Percentiles rank a stretch among this genome's conserved stretches.
Conservation (phyloP, 2,888 invertebrate genomes). For the Pristionchus exspectatus region DNA sequence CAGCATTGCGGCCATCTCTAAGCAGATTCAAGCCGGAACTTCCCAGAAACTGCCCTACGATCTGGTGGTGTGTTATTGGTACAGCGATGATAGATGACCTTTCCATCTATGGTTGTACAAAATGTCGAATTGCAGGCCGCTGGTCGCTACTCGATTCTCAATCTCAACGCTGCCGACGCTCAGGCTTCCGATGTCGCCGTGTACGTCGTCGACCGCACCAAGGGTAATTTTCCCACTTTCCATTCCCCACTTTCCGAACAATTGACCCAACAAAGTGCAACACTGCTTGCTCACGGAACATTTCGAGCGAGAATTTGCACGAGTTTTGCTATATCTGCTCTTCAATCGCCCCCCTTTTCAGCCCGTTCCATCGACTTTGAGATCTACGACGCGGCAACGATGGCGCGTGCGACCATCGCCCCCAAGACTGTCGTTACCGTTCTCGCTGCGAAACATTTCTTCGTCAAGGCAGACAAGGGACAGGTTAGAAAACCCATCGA, state of each 20-base stretch:
- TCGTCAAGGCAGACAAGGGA: slow-evolving; percentile 32
- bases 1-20: slow-evolving; percentile 15
- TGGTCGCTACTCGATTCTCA: slow-evolving; percentile 11
- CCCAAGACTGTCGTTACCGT: neutral
- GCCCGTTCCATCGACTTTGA: slow-evolving; percentile 34
- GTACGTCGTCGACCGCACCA: neutral
- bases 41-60: neutral
- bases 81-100: no score
- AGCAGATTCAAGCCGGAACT: neutral
- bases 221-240: no score
- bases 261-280: neutral
- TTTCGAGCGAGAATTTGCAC: neutral
- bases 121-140: neutral
- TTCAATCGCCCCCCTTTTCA: neutral
- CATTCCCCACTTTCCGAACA: no score
- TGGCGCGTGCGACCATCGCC: neutral
- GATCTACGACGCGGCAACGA: neutral
- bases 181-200: neutral
- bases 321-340: neutral
- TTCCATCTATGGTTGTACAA: neutral
- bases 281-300: neutral
- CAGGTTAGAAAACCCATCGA: neutral
- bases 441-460: neutral
- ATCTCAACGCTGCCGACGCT: neutral
- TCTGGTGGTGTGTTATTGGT: neutral